A percentile compares a stretch with the other conserved stretches of the same genome.
Evolutionary conservation across 2,888 invertebrate genomes (phyloP).

Genomic region (Eupeodes luniger): DNA sequence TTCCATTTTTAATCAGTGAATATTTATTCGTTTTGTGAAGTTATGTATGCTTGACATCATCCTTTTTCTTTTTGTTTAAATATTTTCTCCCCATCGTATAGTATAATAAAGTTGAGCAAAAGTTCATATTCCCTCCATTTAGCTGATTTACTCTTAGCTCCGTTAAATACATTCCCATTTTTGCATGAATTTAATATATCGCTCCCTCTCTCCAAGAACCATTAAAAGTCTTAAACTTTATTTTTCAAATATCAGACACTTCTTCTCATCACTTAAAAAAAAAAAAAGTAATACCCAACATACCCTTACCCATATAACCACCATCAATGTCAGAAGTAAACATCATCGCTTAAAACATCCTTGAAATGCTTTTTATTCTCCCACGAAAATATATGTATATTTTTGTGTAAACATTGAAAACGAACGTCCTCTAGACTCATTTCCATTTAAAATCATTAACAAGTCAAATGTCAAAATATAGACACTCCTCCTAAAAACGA

Average conservation of each 20-base stretch:
- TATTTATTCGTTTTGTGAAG: too few relatives aligned
- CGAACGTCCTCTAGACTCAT: conserved; percentile 4
- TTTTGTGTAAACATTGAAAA: conserved; percentile 36
- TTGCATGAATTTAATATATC: background rate
- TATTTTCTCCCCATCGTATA: too few relatives aligned
- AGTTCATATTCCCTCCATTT: too few relatives aligned
- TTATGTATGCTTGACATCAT: too few relatives aligned
- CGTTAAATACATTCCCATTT: background rate
- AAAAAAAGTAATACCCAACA: too few relatives aligned
- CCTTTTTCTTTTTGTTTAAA: too few relatives aligned
- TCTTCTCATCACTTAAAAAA: too few relatives aligned
- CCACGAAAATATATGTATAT: conserved; percentile 10
- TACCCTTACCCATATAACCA: background rate
- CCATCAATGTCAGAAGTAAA: background rate
- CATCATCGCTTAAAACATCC: conserved; percentile 9
- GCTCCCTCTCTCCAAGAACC: background rate
- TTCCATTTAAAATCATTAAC: conserved; percentile 59
- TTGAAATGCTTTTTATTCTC: conserved; percentile 22
- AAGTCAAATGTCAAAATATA: conserved; percentile 61
- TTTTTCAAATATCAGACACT: background rate
- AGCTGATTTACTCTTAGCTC: too few relatives aligned
- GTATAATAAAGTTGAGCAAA: too few relatives aligned
- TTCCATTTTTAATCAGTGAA: too few relatives aligned
- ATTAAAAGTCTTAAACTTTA: background rate
- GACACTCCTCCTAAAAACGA: background rate